These are phyloP conservation scores for Tenthredo livida DNA, from an alignment of 2,888 invertebrate species.

Conservation along the genomic window DNA sequence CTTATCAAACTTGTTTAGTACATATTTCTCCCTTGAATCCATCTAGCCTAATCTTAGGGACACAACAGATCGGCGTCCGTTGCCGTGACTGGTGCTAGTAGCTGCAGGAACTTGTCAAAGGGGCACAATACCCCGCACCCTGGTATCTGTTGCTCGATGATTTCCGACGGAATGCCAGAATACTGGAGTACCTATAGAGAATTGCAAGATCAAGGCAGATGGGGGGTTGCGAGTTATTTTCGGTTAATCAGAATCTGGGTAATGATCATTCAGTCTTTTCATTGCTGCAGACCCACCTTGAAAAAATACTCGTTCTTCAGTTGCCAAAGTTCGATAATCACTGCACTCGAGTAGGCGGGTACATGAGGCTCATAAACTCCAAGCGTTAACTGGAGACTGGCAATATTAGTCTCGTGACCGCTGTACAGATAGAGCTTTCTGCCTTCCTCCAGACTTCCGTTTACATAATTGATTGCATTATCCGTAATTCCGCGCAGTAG, in stretches of 20 bases:
- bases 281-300: slow-evolving; percentile 73
- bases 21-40: no score
- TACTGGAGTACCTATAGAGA: slow-evolving; percentile 10
- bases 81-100: background rate
- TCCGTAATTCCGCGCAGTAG: slow-evolving; percentile 79
- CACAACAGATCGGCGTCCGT: slow-evolving; percentile 16
- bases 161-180: slow-evolving; percentile 2
- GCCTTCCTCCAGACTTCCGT: slow-evolving; percentile 70
- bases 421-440: slow-evolving; percentile 80
- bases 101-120: background rate
- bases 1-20: no score
- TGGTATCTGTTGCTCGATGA: background rate
- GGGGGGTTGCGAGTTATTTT: background rate
- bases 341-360: slow-evolving; percentile 81
- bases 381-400: slow-evolving; percentile 81
- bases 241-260: background rate
- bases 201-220: background rate
- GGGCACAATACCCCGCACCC: slow-evolving; percentile 9
- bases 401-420: slow-evolving; percentile 84
- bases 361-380: slow-evolving; percentile 81
- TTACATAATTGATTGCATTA: slow-evolving; percentile 75
- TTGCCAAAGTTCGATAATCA: slow-evolving; percentile 80
- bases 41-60: no score
- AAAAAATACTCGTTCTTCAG: slow-evolving; percentile 76
- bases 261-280: background rate